These are phyloP conservation scores for Rhinolophus sinicus DNA, from an alignment of 2,113 vertebrate genomes.

Conservation along the genomic window DNA sequence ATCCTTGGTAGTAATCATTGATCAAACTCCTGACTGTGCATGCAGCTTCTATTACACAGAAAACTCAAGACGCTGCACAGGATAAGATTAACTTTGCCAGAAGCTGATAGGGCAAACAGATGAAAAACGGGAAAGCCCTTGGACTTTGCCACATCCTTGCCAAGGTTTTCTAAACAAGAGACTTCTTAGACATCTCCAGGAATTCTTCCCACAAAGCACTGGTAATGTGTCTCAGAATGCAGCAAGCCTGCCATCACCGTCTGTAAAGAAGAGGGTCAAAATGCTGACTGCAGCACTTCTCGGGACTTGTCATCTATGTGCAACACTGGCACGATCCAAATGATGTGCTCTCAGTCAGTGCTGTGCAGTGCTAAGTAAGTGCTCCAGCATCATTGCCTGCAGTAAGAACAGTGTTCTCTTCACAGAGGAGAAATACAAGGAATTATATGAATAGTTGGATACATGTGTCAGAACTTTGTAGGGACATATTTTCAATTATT, in stretches of 20 bases:
- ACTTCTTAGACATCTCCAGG: background rate
- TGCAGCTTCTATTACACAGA: background rate
- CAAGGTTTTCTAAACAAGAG: background rate
- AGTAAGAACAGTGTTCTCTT: background rate
- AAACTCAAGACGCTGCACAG: background rate
- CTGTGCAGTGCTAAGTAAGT: background rate
- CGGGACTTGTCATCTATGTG: background rate
- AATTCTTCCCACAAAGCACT: background rate
- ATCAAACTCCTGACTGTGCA: background rate
- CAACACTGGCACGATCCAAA: background rate
- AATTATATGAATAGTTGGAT: background rate
- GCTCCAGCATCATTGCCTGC: background rate
- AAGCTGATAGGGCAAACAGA: background rate
- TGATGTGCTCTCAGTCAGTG: background rate
- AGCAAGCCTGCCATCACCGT: background rate
- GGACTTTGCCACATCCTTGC: background rate
- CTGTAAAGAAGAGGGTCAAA: background rate
- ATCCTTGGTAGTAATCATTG: background rate
- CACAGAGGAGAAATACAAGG: background rate
- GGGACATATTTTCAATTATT: constrained; percentile 31
- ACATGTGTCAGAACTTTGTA: background rate
- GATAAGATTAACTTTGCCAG: background rate
- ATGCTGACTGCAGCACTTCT: background rate
- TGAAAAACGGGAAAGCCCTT: background rate
- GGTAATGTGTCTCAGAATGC: background rate